Evolutionary conservation across 2,797 vertebrate genomes (phyloP).

Genomic region (Anomalospiza imberbis): DNA sequence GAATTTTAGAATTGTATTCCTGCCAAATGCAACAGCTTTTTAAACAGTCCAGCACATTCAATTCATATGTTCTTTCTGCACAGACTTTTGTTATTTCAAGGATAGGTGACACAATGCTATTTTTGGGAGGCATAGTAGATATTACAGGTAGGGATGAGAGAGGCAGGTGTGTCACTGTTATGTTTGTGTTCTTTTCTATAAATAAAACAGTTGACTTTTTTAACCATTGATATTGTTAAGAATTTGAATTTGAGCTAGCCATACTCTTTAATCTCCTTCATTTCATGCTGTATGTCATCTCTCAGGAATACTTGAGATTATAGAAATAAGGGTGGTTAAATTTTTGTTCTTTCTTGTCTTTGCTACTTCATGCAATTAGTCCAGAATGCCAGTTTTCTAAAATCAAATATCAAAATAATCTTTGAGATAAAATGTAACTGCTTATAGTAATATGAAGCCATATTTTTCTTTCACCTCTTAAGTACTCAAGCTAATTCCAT

Average conservation of each 20-base stretch:
- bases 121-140: neutral
- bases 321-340: neutral
- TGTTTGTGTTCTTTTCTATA: neutral
- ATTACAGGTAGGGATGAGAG: neutral
- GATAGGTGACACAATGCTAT: neutral
- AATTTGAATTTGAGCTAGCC: neutral
- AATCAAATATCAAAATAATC: neutral
- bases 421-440: neutral
- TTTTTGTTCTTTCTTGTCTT: neutral
- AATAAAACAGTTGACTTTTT: neutral
- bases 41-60: neutral
- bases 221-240: neutral
- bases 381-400: neutral
- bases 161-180: neutral
- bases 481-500: neutral
- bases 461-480: neutral
- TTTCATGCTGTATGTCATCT: neutral
- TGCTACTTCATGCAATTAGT: neutral
- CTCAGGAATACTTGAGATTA: neutral
- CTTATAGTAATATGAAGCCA: neutral
- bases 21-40: neutral
- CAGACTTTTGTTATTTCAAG: neutral
- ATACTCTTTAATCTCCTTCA: neutral
- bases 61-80: neutral
- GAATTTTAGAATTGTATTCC: neutral